Percentiles rank a stretch among this genome's conserved stretches.
Conservation (phyloP, 2,113 vertebrate genomes). For the Cnemophilus loriae region DNA sequence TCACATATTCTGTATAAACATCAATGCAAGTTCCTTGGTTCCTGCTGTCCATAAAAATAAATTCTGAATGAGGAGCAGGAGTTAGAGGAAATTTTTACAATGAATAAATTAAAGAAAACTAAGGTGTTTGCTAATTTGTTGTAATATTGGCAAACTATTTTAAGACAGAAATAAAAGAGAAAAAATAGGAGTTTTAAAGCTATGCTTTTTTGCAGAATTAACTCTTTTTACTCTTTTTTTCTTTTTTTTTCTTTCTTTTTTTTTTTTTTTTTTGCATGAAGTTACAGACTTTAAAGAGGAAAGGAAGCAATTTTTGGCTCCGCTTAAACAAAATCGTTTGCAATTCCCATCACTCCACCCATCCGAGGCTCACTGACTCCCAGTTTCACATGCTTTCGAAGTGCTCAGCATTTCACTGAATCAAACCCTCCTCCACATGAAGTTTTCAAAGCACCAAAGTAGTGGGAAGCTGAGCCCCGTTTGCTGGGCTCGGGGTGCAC, state of each 20-base stretch:
- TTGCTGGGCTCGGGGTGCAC: not conserved
- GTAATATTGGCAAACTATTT: not conserved
- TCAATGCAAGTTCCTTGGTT: not conserved
- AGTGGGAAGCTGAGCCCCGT: not conserved
- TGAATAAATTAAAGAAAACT: not conserved
- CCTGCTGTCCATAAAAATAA: not conserved
- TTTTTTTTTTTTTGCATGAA: not conserved
- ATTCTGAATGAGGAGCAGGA: not conserved
- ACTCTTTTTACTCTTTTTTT: not conserved
- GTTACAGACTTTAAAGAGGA: constrained; percentile 5
- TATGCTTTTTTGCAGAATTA: not conserved
- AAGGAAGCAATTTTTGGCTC: constrained; percentile 30
- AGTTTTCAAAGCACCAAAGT: not conserved
- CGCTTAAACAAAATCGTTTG: constrained; percentile 2
- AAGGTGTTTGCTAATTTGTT: not conserved
- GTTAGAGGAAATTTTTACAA: not conserved
- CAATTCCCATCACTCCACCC: constrained; percentile 16
- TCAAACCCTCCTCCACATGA: not conserved
- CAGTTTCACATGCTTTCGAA: not conserved
- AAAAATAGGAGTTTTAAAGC: not conserved
- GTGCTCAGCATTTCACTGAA: not conserved
- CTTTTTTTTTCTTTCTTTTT: too few species aligned
- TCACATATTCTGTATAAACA: not conserved
- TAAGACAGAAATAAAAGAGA: not conserved
- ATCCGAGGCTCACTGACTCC: not conserved